Percentiles rank a stretch among this genome's conserved stretches.
phyloP scores from a whole-genome alignment of 2,797 vertebrate species.

The Botia almorhae region DNA sequence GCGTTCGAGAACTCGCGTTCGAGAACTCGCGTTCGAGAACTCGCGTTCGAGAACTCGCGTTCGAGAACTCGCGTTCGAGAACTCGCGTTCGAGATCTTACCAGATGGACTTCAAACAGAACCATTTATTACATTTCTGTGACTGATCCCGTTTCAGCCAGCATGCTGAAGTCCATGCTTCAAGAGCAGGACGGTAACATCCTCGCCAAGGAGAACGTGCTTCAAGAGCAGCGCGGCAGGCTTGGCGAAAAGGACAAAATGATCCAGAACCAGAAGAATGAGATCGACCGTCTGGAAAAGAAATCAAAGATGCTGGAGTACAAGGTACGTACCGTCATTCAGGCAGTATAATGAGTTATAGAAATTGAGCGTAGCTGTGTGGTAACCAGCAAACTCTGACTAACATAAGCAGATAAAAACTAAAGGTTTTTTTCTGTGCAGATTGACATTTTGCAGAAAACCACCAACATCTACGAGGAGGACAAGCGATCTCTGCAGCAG shows the following conservation, averaged over 20 bases:
- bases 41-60: too few species aligned
- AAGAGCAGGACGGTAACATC: slow-evolving; percentile 81
- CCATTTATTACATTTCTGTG: too few species aligned
- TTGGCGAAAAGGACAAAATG: slow-evolving; percentile 86
- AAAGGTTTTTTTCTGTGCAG: slow-evolving; percentile 66
- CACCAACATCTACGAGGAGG: slow-evolving; percentile 89
- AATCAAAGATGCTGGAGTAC: slow-evolving; percentile 88
- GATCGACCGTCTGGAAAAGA: slow-evolving; percentile 91
- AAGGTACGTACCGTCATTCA: slow-evolving; percentile 78
- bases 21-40: too few species aligned
- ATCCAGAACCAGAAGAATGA: slow-evolving; percentile 84
- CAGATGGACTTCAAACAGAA: neutral
- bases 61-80: too few species aligned
- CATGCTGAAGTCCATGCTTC: slow-evolving; percentile 81
- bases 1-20: too few species aligned
- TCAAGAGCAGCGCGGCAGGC: slow-evolving; percentile 81
- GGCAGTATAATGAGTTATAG: too few species aligned
- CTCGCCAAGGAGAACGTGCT: slow-evolving; percentile 80
- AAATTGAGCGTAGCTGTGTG: too few species aligned
- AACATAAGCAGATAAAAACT: too few species aligned
- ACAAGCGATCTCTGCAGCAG: slow-evolving; percentile 88
- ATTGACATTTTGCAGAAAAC: slow-evolving; percentile 95
- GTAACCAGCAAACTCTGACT: too few species aligned
- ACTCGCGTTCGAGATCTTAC: neutral
- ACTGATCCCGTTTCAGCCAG: slow-evolving; percentile 66